Percentiles rank a stretch among this genome's conserved stretches.
These are phyloP conservation scores for Cryptoblepharus egeriae DNA, from an alignment of 2,797 vertebrate species.

Conservation along the genomic window DNA sequence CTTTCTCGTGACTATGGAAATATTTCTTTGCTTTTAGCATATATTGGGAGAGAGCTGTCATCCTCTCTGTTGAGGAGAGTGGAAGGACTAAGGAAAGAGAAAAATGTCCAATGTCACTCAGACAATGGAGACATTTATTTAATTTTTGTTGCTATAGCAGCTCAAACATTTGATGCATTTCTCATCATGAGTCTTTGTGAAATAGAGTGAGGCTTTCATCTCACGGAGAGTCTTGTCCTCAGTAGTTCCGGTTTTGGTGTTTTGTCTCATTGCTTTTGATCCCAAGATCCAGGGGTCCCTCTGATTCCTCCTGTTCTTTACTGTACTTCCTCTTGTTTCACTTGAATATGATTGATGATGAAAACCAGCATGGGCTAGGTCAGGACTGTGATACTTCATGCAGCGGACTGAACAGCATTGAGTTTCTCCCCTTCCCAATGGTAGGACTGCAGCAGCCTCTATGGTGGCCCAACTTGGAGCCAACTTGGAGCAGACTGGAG, in stretches of 20 bases:
- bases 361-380: neutral
- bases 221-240: neutral
- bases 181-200: neutral
- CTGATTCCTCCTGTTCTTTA: neutral
- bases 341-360: neutral
- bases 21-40: neutral
- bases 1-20: neutral
- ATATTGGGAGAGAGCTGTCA: neutral
- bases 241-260: neutral
- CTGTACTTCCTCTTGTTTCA: too few relatives aligned
- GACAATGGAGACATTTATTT: neutral
- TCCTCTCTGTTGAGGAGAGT: neutral
- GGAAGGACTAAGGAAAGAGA: neutral
- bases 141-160: conserved; percentile 7
- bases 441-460: too few relatives aligned
- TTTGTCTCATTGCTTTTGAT: neutral
- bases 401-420: too few relatives aligned
- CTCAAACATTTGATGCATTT: neutral
- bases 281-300: neutral
- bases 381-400: too few relatives aligned
- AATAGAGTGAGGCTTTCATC: neutral
- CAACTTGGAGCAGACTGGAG: too few relatives aligned
- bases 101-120: neutral
- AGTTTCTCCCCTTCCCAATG: too few relatives aligned
- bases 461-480: too few relatives aligned